Conservation (phyloP, 2,888 invertebrate species). For the Philopedon plagiatum region DNA sequence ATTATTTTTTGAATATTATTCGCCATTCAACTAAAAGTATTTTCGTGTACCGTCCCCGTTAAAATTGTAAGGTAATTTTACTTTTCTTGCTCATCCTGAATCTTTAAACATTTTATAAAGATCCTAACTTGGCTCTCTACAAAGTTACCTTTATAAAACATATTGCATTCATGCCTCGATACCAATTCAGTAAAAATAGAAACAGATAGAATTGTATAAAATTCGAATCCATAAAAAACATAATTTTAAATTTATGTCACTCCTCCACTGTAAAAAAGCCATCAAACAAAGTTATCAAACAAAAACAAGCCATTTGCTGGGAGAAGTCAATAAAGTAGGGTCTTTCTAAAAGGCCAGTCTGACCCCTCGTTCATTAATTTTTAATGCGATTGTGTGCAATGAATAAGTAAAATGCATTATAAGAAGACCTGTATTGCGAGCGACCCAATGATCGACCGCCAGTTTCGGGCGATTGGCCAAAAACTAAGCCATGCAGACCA, state of each 20-base stretch:
- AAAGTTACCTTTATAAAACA: neutral
- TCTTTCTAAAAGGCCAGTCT: conserved; percentile 66
- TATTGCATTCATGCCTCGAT: neutral
- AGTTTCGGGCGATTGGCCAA: conserved; percentile 48
- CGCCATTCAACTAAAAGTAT: no score
- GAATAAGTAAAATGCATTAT: conserved; percentile 70
- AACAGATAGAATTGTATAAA: conserved; percentile 14
- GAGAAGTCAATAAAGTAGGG: conserved; percentile 68
- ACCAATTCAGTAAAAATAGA: conserved; percentile 15
- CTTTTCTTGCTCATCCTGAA: no score
- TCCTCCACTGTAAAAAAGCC: conserved; percentile 66
- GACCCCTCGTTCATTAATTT: conserved; percentile 68
- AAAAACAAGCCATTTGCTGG: conserved; percentile 69
- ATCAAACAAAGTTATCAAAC: conserved; percentile 70
- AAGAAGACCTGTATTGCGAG: conserved; percentile 59
- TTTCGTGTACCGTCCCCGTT: no score
- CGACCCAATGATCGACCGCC: conserved; percentile 51
- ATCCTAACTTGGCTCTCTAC: no score
- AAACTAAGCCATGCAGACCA: conserved; percentile 63
- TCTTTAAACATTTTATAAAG: no score
- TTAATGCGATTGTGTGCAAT: conserved; percentile 69
- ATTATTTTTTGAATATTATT: no score
- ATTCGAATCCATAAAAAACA: conserved; percentile 48
- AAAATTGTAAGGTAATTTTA: no score
- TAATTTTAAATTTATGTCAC: conserved; percentile 68